Conservation (phyloP, 2,888 invertebrate species). For the Metacarcinus magister region DNA sequence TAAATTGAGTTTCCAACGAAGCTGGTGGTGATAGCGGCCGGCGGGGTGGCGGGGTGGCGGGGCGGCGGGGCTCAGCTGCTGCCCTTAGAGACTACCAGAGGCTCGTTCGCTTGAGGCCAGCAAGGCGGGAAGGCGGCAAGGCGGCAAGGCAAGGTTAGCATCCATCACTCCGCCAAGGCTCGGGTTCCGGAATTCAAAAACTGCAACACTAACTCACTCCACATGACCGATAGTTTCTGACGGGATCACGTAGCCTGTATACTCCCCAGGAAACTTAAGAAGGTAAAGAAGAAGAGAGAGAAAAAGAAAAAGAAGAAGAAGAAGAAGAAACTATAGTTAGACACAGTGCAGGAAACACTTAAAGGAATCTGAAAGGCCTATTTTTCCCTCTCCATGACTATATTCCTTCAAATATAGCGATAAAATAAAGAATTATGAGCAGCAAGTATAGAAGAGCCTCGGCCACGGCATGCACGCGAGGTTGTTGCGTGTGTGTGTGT, state of each 20-base stretch:
- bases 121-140: neutral
- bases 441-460: too few relatives aligned
- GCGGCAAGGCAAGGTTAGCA: neutral
- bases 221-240: too few relatives aligned
- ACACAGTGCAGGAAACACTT: neutral
- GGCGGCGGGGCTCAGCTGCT: neutral
- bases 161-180: neutral
- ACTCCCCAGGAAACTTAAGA: too few relatives aligned
- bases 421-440: too few relatives aligned
- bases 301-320: neutral
- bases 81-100: neutral
- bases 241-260: too few relatives aligned
- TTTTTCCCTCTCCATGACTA: neutral
- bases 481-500: too few relatives aligned
- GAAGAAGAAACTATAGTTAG: neutral
- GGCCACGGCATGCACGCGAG: too few relatives aligned
- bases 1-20: slow-evolving; percentile 50
- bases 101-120: neutral
- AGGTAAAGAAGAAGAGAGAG: neutral
- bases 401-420: too few relatives aligned
- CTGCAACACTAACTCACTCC: too few relatives aligned
- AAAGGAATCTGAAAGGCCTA: neutral
- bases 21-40: slow-evolving; percentile 48
- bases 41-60: neutral
- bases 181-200: neutral